Percentiles rank a stretch among this genome's conserved stretches.
These are phyloP conservation scores for Andrena trimmerana DNA, from an alignment of 2,888 invertebrate species.

Conservation along the genomic window DNA sequence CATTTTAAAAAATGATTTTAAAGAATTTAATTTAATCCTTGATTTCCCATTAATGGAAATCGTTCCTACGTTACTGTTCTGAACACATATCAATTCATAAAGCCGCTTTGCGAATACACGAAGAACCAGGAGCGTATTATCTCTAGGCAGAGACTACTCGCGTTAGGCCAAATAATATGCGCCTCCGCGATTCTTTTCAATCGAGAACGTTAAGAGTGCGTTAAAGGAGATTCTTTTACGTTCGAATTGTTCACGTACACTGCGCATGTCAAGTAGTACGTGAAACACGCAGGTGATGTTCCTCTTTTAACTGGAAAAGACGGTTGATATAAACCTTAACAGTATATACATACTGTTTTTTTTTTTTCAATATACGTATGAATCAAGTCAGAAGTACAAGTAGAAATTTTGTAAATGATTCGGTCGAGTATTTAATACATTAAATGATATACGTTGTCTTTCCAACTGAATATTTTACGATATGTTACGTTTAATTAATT, in stretches of 20 bases:
- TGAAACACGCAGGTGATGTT: background rate
- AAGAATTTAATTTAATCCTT: background rate
- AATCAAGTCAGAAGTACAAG: constrained; percentile 5
- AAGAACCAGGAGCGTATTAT: constrained; percentile 17
- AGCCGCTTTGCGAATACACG: constrained; percentile 26
- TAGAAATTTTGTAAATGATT: background rate
- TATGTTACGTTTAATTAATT: background rate
- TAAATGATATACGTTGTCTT: background rate
- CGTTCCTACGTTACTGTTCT: constrained; percentile 43
- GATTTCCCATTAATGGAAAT: constrained; percentile 13
- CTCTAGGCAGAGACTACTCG: constrained; percentile 36
- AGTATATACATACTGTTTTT: background rate
- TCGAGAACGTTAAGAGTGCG: constrained; percentile 27
- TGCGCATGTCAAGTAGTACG: constrained; percentile 1
- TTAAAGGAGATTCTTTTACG: constrained; percentile 16
- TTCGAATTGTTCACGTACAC: background rate
- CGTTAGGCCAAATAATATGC: constrained; percentile 68
- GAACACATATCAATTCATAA: constrained; percentile 21
- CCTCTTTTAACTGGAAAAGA: background rate
- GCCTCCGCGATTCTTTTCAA: constrained; percentile 26
- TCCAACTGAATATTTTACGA: background rate
- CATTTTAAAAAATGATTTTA: background rate
- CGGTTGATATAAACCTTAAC: background rate
- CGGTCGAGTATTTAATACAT: background rate
- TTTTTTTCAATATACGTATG: background rate